Conservation (phyloP, 2,113 vertebrate species). For the Albula goreensis region DNA sequence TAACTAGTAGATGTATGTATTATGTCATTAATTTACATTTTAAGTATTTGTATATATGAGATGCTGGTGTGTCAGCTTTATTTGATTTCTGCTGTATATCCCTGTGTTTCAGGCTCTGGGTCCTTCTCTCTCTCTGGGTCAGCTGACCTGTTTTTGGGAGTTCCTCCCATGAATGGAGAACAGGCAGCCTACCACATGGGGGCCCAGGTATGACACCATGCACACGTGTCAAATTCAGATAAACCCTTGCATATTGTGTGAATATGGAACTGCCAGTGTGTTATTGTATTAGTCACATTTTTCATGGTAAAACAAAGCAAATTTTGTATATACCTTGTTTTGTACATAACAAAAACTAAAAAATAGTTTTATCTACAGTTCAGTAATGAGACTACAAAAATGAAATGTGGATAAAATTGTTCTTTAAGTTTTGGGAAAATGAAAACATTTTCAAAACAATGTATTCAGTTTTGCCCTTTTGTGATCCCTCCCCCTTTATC, state of each 20-base stretch:
- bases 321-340: too few species aligned
- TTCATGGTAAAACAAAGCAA: too few species aligned
- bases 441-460: not conserved
- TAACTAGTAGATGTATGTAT: too few species aligned
- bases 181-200: conserved; percentile 74
- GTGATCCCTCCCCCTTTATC: conserved; percentile 21
- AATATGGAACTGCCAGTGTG: too few species aligned
- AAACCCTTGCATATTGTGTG: too few species aligned
- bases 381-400: too few species aligned
- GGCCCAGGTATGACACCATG: conserved; percentile 71
- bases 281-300: too few species aligned
- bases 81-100: not conserved
- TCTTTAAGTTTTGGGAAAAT: too few species aligned
- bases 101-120: conserved; percentile 73
- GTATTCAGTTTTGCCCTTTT: not conserved
- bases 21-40: not conserved
- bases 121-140: conserved; percentile 88
- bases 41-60: not conserved
- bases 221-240: not conserved
- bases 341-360: too few species aligned
- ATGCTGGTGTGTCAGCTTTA: not conserved
- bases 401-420: too few species aligned
- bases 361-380: too few species aligned
- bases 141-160: conserved; percentile 86
- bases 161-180: conserved; percentile 84